Base-by-base conservation (phyloP, 2,888 invertebrate species). In the Drosophila longiperda region DNA sequence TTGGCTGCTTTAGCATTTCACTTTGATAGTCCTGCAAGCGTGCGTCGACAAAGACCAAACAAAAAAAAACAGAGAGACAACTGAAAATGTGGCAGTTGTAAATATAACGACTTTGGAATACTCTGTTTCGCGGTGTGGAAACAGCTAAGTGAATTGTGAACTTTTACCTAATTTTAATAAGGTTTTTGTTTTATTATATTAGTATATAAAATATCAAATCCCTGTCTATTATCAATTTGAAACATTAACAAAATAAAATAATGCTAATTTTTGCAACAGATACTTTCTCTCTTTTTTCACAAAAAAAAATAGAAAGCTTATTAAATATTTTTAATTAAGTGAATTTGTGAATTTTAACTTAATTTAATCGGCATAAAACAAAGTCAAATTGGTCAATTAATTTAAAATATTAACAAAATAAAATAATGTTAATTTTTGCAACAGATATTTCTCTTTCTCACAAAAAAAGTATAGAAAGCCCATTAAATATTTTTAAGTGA, bases 1-100 rank as follows among this genome's bases (percentile, higher is more conserved):
- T 87, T 86, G 90, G 89, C 87, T 90, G 89, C 90, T 90, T 87
- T 89, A 84, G 89, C 90, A 90, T 87, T 87, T 87, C 87, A 90
- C 90, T 90, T 90, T 90, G 90, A 87, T 90, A 84, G 85, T 88
- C 90, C 86, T 66, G 73, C 63, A 60, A 62, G 58, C 62, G 15
- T 20, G 60, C 34, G 57, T 34, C 52, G 40, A 32, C 55, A 52
- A 12, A 29, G 55, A 36, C 33, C 9, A 48, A 38, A 40, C 45
- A 53, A 17, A 55, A 17, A 55, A 40, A 36, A 63, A 50, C 3
- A 53, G 23, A 11, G 29, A 57, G 20, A 20, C 29, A 57, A 40
- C 40, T 57, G 42, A 38, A 38, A 29, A 3, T 7, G 57, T 32
- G 17, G 12, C 12, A 8, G 26, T 3, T 40, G 40, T n/a, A 15